Conservation (phyloP, 2,888 invertebrate genomes). For the Ligdia adustata region DNA sequence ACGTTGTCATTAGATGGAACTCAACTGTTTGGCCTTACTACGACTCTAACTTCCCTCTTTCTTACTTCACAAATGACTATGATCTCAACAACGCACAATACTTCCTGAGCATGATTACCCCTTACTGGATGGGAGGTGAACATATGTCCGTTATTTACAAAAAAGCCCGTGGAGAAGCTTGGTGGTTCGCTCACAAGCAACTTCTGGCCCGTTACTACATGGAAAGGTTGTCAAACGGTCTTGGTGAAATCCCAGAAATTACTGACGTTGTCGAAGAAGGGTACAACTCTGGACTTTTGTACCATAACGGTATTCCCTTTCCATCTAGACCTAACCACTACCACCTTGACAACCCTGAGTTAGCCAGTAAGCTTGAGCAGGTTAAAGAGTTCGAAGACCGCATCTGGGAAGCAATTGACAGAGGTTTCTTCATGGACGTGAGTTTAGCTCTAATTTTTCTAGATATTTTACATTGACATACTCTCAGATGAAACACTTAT, state of each 20-base stretch:
- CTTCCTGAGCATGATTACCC: slow-evolving; percentile 84
- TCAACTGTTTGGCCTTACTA: slow-evolving; percentile 83
- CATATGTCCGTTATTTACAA: slow-evolving; percentile 68
- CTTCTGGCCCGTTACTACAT: slow-evolving; percentile 88
- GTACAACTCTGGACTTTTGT: slow-evolving; percentile 85
- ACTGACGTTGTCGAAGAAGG: slow-evolving; percentile 81
- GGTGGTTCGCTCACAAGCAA: slow-evolving; percentile 82
- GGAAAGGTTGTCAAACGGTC: slow-evolving; percentile 88
- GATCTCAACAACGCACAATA: slow-evolving; percentile 87
- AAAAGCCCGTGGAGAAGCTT: slow-evolving; percentile 31
- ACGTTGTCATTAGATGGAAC: slow-evolving; percentile 85
- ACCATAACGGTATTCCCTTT: slow-evolving; percentile 87
- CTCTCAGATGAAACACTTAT: too few relatives aligned
- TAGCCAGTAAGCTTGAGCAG: slow-evolving; percentile 65
- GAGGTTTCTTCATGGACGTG: slow-evolving; percentile 75
- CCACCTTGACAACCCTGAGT: slow-evolving; percentile 71
- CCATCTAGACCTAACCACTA: slow-evolving; percentile 85
- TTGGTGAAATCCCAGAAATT: slow-evolving; percentile 85
- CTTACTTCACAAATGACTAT: slow-evolving; percentile 90
- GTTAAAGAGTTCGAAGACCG: slow-evolving; percentile 82
- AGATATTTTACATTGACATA: not conserved
- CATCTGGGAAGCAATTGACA: slow-evolving; percentile 84
- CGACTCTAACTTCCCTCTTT: slow-evolving; percentile 82
- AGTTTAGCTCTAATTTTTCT: slow-evolving; percentile 36
- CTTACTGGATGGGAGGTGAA: slow-evolving; percentile 86